phyloP scores from a whole-genome alignment of 2,797 vertebrate species.

The Gadopsis marmoratus region DNA sequence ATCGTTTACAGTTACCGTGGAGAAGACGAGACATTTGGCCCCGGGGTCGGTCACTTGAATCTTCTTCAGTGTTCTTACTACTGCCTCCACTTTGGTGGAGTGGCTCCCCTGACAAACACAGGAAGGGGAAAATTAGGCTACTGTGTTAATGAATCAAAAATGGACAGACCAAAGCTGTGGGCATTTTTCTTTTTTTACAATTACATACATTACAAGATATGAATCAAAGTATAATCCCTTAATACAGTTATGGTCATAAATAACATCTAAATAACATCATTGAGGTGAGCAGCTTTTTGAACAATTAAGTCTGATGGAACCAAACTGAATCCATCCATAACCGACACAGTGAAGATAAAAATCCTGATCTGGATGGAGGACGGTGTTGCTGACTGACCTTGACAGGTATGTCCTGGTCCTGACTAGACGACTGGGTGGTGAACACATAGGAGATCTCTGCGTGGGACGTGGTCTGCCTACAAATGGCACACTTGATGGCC shows the following conservation, averaged over 20 bases:
- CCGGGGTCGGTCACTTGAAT: constrained; percentile 92
- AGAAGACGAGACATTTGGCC: constrained; percentile 97
- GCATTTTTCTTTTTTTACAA: constrained; percentile 8
- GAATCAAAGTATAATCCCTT: not conserved
- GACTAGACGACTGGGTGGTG: constrained; percentile 90
- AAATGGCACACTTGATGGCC: constrained; percentile 97
- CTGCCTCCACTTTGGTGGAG: constrained; percentile 98
- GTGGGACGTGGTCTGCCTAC: constrained; percentile 95
- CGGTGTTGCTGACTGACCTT: constrained; percentile 84
- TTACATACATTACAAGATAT: not conserved
- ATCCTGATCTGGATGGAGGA: not conserved
- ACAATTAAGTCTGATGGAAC: not conserved
- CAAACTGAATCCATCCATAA: too few relatives aligned
- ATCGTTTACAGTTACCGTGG: constrained; percentile 88
- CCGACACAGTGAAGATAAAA: not conserved
- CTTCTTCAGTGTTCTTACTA: constrained; percentile 95
- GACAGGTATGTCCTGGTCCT: constrained; percentile 94
- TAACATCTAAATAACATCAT: not conserved
- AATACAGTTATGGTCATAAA: not conserved
- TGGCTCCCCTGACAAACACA: constrained; percentile 91
- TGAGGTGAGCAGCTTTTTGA: not conserved
- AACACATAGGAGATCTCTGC: constrained; percentile 98
- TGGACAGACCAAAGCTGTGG: not conserved
- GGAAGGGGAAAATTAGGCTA: not conserved
- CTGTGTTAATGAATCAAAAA: not conserved